Conservation (phyloP, 2,888 invertebrate species). For the Sphaerophoria taeniata region DNA sequence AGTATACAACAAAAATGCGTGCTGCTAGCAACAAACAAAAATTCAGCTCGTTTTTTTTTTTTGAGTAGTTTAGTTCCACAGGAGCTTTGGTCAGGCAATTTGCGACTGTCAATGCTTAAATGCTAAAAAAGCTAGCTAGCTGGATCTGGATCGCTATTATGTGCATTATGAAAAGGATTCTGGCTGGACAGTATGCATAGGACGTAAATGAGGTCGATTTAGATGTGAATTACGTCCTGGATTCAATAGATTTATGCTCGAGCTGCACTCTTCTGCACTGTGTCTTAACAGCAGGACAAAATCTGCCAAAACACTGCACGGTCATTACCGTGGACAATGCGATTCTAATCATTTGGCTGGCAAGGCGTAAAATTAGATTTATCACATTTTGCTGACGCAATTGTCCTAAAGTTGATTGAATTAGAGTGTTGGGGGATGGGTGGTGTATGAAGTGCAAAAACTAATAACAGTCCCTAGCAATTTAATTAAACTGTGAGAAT, state of each 20-base stretch:
- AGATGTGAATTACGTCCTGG: conserved; percentile 55
- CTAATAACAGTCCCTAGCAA: conserved; percentile 50
- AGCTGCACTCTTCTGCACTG: conserved; percentile 5
- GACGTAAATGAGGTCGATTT: conserved; percentile 8
- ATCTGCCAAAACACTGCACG: conserved; percentile 59
- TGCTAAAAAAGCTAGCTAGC: conserved; percentile 5
- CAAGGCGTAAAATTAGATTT: conserved; percentile 63
- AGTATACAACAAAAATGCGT: conserved; percentile 27
- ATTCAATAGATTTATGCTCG: conserved; percentile 28
- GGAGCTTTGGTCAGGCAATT: conserved; percentile 52
- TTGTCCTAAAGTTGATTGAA: conserved; percentile 66
- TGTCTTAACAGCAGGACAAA: conserved; percentile 23
- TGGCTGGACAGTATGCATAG: background rate
- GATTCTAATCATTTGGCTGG: conserved; percentile 62
- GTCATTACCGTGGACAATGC: conserved; percentile 67
- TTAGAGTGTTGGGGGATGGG: conserved; percentile 37
- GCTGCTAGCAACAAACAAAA: conserved; percentile 7
- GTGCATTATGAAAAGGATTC: conserved; percentile 7
- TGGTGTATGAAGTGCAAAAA: conserved; percentile 14
- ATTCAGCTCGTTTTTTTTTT: background rate
- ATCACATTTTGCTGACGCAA: conserved; percentile 68
- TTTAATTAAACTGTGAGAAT: conserved; percentile 66
- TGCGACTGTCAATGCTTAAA: conserved; percentile 45
- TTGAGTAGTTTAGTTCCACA: too few relatives aligned
- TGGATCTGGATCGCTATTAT: background rate